A percentile compares a stretch with the other conserved stretches of the same genome.
Conservation (phyloP, 2,797 vertebrate genomes). For the Ctenopoma kingsleyae region DNA sequence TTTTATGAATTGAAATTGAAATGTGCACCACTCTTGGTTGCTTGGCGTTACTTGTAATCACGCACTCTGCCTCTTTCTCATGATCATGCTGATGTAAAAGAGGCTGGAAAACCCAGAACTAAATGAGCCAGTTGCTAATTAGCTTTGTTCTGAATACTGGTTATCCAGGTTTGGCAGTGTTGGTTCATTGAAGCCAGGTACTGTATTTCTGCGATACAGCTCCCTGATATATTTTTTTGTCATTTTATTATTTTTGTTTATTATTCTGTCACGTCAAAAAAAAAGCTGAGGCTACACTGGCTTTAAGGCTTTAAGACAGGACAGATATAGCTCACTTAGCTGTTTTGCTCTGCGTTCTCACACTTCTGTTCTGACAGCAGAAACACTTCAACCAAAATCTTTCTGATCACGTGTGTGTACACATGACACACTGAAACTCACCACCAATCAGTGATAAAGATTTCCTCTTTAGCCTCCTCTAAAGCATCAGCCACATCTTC, state of each 20-base stretch:
- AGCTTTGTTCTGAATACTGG: no score
- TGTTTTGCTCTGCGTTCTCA: conserved; percentile 4
- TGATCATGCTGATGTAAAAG: no score
- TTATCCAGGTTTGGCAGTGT: no score
- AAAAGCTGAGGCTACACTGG: no score
- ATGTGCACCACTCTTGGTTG: no score
- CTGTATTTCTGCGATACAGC: no score
- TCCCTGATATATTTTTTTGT: background rate
- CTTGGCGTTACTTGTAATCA: no score
- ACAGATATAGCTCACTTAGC: background rate
- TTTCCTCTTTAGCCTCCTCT: conserved; percentile 95
- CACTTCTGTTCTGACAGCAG: background rate
- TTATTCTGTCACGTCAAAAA: background rate
- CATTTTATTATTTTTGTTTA: background rate
- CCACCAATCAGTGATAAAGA: conserved; percentile 99
- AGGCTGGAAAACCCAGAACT: no score
- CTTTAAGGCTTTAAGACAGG: background rate
- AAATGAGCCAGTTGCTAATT: no score
- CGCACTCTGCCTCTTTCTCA: no score
- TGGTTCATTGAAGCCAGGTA: background rate
- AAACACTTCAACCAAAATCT: background rate
- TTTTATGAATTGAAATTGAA: no score
- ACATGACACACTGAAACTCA: conserved; percentile 72
- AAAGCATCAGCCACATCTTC: conserved; percentile 95
- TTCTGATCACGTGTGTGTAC: background rate